Base-by-base conservation (phyloP, 2,888 invertebrate genomes). In the Dasypolia templi region DNA sequence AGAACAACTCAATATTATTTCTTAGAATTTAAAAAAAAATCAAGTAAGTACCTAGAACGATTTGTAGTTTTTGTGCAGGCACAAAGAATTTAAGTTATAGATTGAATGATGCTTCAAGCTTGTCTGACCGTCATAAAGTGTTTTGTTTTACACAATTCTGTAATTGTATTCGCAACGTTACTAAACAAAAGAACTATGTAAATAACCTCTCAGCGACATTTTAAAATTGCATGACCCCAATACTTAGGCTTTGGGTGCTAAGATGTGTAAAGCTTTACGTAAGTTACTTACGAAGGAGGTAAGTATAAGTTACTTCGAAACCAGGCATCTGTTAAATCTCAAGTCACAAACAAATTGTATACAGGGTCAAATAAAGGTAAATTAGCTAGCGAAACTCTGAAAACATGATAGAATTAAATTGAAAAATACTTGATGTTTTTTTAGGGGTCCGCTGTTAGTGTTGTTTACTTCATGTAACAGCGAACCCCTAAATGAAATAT, bases 251-350 rank as follows among this genome's bases (percentile, higher is more conserved):
- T 70, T 75, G 56, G 61, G 22, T 32, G 53, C 46, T 72, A 66
- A 80, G 72, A 65, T 55, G 29, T 55, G 63, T 72, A 66, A 83
- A 81, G 75, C 76, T 84, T 79, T 81, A 61, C 72, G 53, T 81
- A 84, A 84, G 81, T 64, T 9, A 70, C 77, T 82, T 83, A 79
- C 76, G 64, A 56, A 70, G 58, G 58, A 71, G 61, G 71, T 73
- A 68, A 22, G n/a, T 29, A n/a, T n/a, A 42, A 70, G 67, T 62
- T 62, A 65, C 53, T 77, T 65, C 12, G 46, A 56, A 74, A 63
- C 46, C 62, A 53, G 56, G n/a, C 75, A n/a, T 49, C 74, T 80
- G 78, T 75, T 61, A 3, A 42, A 39, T 81, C 76, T 62, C 81
- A 81, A 78, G 76, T 12, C 22, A 26, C 26, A 17, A 67, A 66